A percentile compares a stretch with the other conserved stretches of the same genome.
Evolutionary conservation across 2,113 vertebrate genomes (phyloP).

Genomic region (Lycocorax pyrrhopterus): DNA sequence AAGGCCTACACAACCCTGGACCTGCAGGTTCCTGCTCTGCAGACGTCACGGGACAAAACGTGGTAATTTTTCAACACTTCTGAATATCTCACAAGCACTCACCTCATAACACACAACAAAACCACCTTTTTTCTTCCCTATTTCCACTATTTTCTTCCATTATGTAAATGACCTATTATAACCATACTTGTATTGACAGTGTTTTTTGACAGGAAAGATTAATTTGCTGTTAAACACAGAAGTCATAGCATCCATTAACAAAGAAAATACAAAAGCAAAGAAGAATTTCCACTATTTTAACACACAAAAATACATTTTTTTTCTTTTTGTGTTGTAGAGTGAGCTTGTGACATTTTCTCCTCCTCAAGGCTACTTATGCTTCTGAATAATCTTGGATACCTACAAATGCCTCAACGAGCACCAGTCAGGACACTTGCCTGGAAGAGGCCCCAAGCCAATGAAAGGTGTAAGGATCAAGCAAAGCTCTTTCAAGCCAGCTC

Average conservation of each 20-base stretch:
- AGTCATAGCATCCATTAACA: background rate
- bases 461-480: constrained; percentile 59
- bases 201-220: background rate
- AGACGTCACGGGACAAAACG: rapidly evolving
- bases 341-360: constrained; percentile 45
- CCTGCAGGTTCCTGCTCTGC: background rate
- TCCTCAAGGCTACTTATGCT: constrained; percentile 55
- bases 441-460: constrained; percentile 9
- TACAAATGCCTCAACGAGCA: background rate
- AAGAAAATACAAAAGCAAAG: background rate
- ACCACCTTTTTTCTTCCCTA: background rate
- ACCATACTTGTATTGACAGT: background rate
- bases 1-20: background rate
- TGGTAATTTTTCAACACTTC: background rate
- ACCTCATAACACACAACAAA: background rate
- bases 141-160: background rate
- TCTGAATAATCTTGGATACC: constrained; percentile 36
- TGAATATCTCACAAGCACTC: background rate
- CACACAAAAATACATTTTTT: background rate
- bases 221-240: background rate
- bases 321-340: background rate
- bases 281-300: background rate
- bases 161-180: background rate
- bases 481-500: constrained; percentile 42
- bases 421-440: background rate